These are phyloP conservation scores for Aurelia aurita DNA, from an alignment of 30 jellyfish, hydroid and myxozoan genomes.

Conservation along the genomic window DNA sequence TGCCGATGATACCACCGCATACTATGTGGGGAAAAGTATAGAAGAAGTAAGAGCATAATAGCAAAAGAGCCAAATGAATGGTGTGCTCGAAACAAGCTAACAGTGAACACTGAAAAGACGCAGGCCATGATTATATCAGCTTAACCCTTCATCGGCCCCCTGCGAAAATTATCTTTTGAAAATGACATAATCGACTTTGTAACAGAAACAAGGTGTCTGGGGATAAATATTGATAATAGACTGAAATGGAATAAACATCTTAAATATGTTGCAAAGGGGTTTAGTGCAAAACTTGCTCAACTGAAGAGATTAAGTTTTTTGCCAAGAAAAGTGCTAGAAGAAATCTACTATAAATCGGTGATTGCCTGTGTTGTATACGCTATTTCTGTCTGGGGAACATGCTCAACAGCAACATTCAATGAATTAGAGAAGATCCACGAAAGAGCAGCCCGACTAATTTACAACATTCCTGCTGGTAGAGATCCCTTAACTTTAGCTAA, in stretches of 20 bases:
- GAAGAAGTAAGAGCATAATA: too few species aligned
- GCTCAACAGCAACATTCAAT: not conserved
- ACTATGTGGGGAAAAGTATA: too few species aligned
- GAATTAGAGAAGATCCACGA: not conserved
- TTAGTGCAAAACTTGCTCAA: not conserved
- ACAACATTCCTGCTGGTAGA: not conserved
- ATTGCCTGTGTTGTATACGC: not conserved
- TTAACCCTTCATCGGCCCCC: not conserved
- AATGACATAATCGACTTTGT: not conserved
- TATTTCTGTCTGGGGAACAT: not conserved
- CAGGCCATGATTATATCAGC: not conserved
- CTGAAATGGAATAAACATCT: not conserved
- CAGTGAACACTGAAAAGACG: slow-evolving; percentile 3
- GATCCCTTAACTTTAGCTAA: too few species aligned
- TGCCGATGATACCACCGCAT: slow-evolving; percentile 42
- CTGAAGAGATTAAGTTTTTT: not conserved
- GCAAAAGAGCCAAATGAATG: slow-evolving; percentile 25
- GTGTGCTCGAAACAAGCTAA: slow-evolving; percentile 11
- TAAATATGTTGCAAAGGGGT: not conserved
- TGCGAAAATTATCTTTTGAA: not conserved
- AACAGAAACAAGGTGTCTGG: not conserved
- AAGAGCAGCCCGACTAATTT: not conserved
- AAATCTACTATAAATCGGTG: not conserved
- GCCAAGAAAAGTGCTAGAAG: not conserved
- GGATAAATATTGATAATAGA: not conserved